Conservation (phyloP, 2,797 vertebrate genomes). For the Lagorchestes hirsutus region DNA sequence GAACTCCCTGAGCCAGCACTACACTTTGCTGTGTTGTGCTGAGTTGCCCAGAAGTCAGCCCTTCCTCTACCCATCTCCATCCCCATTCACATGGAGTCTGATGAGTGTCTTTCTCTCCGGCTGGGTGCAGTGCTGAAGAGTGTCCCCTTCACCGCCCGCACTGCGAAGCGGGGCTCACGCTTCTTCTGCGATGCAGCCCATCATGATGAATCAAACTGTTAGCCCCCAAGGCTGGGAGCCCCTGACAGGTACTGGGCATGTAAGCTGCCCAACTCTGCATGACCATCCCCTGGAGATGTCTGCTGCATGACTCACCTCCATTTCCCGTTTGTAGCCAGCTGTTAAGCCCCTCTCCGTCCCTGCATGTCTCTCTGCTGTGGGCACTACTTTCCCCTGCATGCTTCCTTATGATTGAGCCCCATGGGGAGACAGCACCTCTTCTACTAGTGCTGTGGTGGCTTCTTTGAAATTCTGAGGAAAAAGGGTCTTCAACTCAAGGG, state of each 20-base stretch:
- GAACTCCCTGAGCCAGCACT: not conserved
- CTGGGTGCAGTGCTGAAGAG: constrained; percentile 96
- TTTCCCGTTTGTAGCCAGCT: not conserved
- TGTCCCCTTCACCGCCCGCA: constrained; percentile 98
- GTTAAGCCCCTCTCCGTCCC: constrained; percentile 5
- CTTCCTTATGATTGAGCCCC: constrained; percentile 3
- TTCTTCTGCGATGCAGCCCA: constrained; percentile 99
- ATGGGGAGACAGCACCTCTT: constrained; percentile 5
- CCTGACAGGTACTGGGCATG: constrained; percentile 78
- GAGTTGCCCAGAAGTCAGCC: not conserved
- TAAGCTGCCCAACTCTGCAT: constrained; percentile 75
- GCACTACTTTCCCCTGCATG: constrained; percentile 65
- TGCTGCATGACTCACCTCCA: constrained; percentile 52
- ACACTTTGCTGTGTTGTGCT: not conserved
- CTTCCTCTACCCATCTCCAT: not conserved
- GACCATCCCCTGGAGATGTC: constrained; percentile 51
- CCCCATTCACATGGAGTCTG: constrained; percentile 39
- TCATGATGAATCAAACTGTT: constrained; percentile 98
- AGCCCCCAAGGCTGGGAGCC: constrained; percentile 87
- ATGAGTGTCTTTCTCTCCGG: constrained; percentile 73
- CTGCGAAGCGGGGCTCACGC: constrained; percentile 97
- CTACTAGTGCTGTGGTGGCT: constrained; percentile 66
- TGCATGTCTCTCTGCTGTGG: constrained; percentile 56
- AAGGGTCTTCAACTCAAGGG: not conserved
- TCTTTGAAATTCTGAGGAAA: constrained; percentile 62